Conservation (phyloP, 1,140 invertebrate species). For the Matsumurasca onukii region DNA sequence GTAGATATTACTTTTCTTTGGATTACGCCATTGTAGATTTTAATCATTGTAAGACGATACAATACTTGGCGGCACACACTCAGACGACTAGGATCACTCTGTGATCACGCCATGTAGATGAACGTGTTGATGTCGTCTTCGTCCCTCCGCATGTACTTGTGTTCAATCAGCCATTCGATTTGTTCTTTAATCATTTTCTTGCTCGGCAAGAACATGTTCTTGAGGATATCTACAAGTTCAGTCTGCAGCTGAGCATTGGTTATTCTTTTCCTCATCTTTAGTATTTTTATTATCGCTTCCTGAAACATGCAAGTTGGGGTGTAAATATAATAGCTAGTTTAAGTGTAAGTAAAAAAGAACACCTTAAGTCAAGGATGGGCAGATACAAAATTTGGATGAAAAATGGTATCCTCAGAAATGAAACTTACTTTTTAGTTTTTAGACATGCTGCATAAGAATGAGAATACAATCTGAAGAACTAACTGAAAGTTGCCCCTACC, state of each 20-base stretch:
- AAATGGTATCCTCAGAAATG: background rate
- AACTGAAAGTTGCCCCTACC: no score
- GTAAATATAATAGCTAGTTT: conserved; percentile 30
- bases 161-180: conserved; percentile 98
- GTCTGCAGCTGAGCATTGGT: conserved; percentile 93
- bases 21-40: background rate
- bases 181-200: conserved; percentile 99
- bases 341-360: conserved; percentile 21
- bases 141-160: conserved; percentile 95
- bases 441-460: no score
- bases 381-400: no score
- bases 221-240: conserved; percentile 96
- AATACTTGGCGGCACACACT: no score
- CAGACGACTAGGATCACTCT: background rate
- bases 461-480: no score
- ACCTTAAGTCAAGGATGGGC: conserved; percentile 26
- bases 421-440: no score
- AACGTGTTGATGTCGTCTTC: conserved; percentile 98
- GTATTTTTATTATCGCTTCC: conserved; percentile 98
- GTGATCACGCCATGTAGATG: conserved; percentile 90
- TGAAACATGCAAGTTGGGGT: conserved; percentile 57
- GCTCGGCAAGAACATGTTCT: conserved; percentile 98
- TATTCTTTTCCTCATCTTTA: conserved; percentile 96
- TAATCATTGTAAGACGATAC: background rate
- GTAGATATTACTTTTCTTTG: background rate